Evolutionary conservation across 2,797 vertebrate species (phyloP).

Genomic region (Xerus rutilus): DNA sequence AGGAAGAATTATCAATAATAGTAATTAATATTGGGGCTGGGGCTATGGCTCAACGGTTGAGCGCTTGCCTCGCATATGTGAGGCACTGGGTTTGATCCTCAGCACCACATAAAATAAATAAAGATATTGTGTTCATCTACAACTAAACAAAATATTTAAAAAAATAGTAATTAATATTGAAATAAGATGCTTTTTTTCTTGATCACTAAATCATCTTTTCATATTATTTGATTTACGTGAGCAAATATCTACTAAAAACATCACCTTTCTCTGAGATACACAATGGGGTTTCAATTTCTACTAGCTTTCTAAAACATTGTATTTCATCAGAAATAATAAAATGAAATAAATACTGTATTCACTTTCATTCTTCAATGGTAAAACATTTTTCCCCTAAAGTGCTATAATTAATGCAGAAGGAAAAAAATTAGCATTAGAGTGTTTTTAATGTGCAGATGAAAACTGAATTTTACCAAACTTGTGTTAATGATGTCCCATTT

Average conservation of each 20-base stretch:
- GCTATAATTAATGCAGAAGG: constrained; percentile 53
- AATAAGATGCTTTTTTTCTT: background rate
- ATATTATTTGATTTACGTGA: background rate
- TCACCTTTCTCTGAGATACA: background rate
- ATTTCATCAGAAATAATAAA: background rate
- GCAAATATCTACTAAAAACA: background rate
- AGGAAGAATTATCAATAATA: background rate
- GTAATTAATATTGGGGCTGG: background rate
- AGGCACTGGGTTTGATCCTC: no score
- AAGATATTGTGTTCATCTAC: no score
- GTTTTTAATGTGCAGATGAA: constrained; percentile 7
- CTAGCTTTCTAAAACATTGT: background rate
- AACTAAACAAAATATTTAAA: no score
- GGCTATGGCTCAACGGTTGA: no score
- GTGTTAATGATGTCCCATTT: background rate
- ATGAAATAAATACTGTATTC: background rate
- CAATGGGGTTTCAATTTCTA: background rate
- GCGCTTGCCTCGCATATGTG: no score
- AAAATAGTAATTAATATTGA: background rate
- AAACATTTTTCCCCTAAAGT: background rate
- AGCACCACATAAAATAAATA: no score
- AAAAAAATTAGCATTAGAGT: constrained; percentile 57
- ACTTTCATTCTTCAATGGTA: background rate
- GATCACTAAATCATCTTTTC: background rate
- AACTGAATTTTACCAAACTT: constrained; percentile 45